A percentile compares a stretch with the other conserved stretches of the same genome.
These are phyloP conservation scores for Denticeps clupeoides DNA, from an alignment of 2,797 vertebrate species.

Conservation along the genomic window DNA sequence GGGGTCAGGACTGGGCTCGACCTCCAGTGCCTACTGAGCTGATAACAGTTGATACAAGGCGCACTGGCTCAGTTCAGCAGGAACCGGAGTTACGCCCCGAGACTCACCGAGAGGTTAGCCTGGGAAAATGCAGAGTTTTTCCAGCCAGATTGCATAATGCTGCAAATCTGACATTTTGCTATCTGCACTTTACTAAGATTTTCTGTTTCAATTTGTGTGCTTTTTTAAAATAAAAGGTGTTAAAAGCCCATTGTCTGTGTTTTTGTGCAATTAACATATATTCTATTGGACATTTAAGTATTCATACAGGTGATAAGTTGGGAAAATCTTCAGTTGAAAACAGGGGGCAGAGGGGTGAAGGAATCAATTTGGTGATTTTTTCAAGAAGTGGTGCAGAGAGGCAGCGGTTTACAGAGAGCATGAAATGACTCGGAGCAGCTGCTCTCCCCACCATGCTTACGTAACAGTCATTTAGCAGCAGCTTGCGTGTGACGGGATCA, in stretches of 20 bases:
- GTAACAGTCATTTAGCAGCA: slow-evolving; percentile 9
- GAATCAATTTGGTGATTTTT: background rate
- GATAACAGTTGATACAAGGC: slow-evolving; percentile 67
- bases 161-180: background rate
- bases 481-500: slow-evolving; percentile 23
- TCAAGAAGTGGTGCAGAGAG: slow-evolving; percentile 4
- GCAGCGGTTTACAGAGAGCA: background rate
- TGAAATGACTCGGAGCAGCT: slow-evolving; percentile 19
- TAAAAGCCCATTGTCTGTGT: too few relatives aligned
- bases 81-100: slow-evolving; percentile 73
- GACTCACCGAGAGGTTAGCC: slow-evolving; percentile 36
- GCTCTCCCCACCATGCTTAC: slow-evolving; percentile 12
- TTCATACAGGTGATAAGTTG: slow-evolving; percentile 19
- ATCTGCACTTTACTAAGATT: too few relatives aligned
- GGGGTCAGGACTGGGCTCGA: slow-evolving; percentile 56
- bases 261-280: too few relatives aligned
- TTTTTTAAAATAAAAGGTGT: background rate
- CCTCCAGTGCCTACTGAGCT: slow-evolving; percentile 81
- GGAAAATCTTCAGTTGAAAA: too few relatives aligned
- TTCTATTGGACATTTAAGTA: too few relatives aligned
- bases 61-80: slow-evolving; percentile 81
- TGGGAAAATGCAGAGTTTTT: slow-evolving; percentile 63
- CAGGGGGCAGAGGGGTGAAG: too few relatives aligned
- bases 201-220: too few relatives aligned
- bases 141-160: slow-evolving; percentile 38